phyloP scores from a whole-genome alignment of 2,888 invertebrate genomes.

The Thymelicus sylvestris region DNA sequence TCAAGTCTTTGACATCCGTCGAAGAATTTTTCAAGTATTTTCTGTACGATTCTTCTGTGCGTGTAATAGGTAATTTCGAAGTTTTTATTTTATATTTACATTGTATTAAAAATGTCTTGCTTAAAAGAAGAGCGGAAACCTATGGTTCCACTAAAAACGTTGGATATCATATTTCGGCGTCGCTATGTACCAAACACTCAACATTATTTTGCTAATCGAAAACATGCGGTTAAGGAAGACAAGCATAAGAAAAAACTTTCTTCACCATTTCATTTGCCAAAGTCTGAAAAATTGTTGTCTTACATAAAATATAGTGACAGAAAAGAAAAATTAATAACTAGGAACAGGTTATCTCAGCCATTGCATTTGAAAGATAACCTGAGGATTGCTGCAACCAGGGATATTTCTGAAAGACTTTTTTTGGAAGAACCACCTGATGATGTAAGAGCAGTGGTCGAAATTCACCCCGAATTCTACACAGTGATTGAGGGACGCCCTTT shows the following conservation, averaged over 20 bases:
- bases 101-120: slow-evolving; percentile 59
- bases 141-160: slow-evolving; percentile 72
- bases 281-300: slow-evolving; percentile 72
- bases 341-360: slow-evolving; percentile 61
- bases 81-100: not conserved
- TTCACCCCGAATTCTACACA: slow-evolving; percentile 87
- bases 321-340: slow-evolving; percentile 63
- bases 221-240: slow-evolving; percentile 58
- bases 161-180: slow-evolving; percentile 77
- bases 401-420: slow-evolving; percentile 84
- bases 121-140: slow-evolving; percentile 68
- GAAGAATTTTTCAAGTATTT: not conserved
- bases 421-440: slow-evolving; percentile 83
- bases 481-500: slow-evolving; percentile 86
- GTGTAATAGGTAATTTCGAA: slow-evolving; percentile 6
- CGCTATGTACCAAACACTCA: slow-evolving; percentile 77
- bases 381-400: slow-evolving; percentile 72
- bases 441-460: slow-evolving; percentile 85
- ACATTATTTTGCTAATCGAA: slow-evolving; percentile 74
- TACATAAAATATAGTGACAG: slow-evolving; percentile 78
- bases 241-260: slow-evolving; percentile 51
- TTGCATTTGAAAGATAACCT: slow-evolving; percentile 72
- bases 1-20: slow-evolving; percentile 8
- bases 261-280: slow-evolving; percentile 69
- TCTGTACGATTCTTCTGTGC: slow-evolving; percentile 1